A percentile compares a stretch with the other conserved stretches of the same genome.
Evolutionary conservation across 2,888 invertebrate genomes (phyloP).

Genomic region (Apamea epomidion): DNA sequence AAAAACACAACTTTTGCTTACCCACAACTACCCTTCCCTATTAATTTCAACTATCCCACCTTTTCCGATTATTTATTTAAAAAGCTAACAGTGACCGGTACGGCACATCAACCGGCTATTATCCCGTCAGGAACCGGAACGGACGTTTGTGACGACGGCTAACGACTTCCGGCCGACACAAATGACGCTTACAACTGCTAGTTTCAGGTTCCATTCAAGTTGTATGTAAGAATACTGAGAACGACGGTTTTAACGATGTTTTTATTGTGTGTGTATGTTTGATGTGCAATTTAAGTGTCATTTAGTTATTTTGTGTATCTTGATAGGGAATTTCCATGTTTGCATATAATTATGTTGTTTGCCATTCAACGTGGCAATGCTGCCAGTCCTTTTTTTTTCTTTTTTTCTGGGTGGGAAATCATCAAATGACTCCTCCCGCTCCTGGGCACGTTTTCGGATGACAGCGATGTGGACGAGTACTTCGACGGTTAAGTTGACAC

Average conservation of each 20-base stretch:
- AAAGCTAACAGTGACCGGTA: slow-evolving; percentile 55
- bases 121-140: slow-evolving; percentile 75
- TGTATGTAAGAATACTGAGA: slow-evolving; percentile 23
- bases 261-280: slow-evolving; percentile 18
- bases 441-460: background rate
- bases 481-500: background rate
- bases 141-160: slow-evolving; percentile 75
- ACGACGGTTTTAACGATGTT: slow-evolving; percentile 37
- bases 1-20: slow-evolving; percentile 7
- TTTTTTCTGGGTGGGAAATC: too few relatives aligned
- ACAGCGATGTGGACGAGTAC: background rate
- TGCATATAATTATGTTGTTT: background rate
- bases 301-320: background rate
- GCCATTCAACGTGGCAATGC: background rate
- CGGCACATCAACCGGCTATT: slow-evolving; percentile 70
- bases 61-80: slow-evolving; percentile 65
- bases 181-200: slow-evolving; percentile 73
- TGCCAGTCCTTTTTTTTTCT: too few relatives aligned
- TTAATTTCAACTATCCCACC: slow-evolving; percentile 17
- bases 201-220: slow-evolving; percentile 56
- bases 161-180: slow-evolving; percentile 80
- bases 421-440: too few relatives aligned
- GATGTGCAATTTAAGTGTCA: slow-evolving; percentile 14
- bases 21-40: slow-evolving; percentile 5
- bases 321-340: background rate